Base-by-base conservation (phyloP, 23 tunicate species). In the Halocynthia aurantium region DNA sequence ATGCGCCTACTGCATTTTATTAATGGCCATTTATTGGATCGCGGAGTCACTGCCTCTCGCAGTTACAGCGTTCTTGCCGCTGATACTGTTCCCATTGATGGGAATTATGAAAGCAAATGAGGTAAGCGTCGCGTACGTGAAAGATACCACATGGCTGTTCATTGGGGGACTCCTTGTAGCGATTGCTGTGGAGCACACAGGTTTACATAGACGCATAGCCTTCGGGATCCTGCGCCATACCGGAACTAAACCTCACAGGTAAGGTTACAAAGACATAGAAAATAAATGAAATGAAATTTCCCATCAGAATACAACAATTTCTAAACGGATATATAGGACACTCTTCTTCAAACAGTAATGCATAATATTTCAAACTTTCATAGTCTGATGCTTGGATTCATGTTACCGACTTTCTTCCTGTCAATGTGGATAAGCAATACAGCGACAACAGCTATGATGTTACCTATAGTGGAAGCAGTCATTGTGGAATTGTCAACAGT, bases 371-470 rank as follows among this genome's bases (percentile, higher is more conserved):
- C 40, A 18, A 17, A 55, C 31, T 17, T 73, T 63, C 61, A 6
- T 64, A 85, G 89, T 22, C 54, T 85, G 22, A 85, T 85, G 89
- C 52, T 85, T 7, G 89, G 89, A 21, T 85, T 85, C 7, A 85
- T 85, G 89, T 11, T 55, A 10, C 83, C 89, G 52, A 85, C 89
- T 6, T 79, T 61, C 22, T 79, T 86, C 70, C 77, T 86, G 67
- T 86, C 91, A 31, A 86, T 86, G 91, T 86, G 91, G 91, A 86
- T 86, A 52, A 75, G 82, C 76, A 86, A 86, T 50, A 74, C 78
- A 15, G 78, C 78, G 0, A 74, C 78, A 10, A 74, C 78, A 8
- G 78, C 78, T 10, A 74, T 74, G 78, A 74, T 74, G 78, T 53
- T 74, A 53, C 78, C 78, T 10, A 74, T 74, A 13, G 78, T 74